Evolutionary conservation across 1,140 invertebrate genomes (phyloP), one percentile per base, ranked within the genome.

Genomic region (Cherax destructor): DNA sequence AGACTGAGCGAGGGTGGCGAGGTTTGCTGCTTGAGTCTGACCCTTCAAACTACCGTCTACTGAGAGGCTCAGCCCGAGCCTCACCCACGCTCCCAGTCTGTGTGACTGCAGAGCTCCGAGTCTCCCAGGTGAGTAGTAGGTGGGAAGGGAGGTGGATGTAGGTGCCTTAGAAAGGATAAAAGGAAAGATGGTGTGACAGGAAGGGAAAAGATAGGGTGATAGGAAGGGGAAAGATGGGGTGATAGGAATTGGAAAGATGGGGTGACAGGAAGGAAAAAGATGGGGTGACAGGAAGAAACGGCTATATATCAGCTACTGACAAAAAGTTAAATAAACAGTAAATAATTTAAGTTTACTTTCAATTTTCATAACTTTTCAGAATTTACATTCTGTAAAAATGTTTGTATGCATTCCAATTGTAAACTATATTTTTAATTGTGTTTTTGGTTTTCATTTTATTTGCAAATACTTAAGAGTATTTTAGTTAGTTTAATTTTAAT

Each of bases 21-120:
- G 85, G 85, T 11, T 18, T 87, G 50, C 76, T 87, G 21, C 41
- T 87, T 13, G 85, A 87, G 85, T 52, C 76, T 61, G 85, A 87
- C 76, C 85, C 76, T 4, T 13, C 24, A 0, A 87, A 87, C 76
- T 87, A 87, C 76, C 10, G 11, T 10, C 50, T 18, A 7, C 24
- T 87, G 2, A 18, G 74, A n/a, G 18, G 24, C 4, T 56, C 85
- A 16, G 50, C 85, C 9, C 77, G 85, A 11, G 16, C 74, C 76
- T 78, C 85, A 4, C 4, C 13, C 74, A 78, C 74, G 16, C 49
- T 87, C 49, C 49, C 47, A 7, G 24, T 41, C 85, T 87, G 85
- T 52, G 56, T 78, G 52, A 61, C 85, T n/a, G 9, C 50, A 74
- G n/a, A 49, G 6, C 85, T 61, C 50, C n/a, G 16, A n/a, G 65